Conservation (phyloP, 2,888 invertebrate species). For the Dichetophora obliterata region DNA sequence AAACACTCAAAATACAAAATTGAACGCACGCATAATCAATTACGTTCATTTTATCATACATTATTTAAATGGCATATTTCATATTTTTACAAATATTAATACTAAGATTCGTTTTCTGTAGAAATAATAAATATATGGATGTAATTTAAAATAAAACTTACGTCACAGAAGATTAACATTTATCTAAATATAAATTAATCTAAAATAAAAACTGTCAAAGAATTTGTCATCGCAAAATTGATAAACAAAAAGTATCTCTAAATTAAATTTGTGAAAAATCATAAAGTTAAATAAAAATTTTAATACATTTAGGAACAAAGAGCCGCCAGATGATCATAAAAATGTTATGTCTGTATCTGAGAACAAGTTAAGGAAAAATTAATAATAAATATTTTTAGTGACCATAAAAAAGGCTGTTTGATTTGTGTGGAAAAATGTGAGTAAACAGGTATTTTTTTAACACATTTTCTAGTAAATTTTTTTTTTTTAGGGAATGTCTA, state of each 20-base stretch:
- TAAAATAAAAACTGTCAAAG: background rate
- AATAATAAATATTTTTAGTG: slow-evolving; percentile 25
- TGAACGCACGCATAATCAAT: background rate
- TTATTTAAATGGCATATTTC: slow-evolving; percentile 1
- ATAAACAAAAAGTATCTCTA: background rate
- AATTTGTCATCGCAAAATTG: background rate
- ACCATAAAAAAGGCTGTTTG: background rate
- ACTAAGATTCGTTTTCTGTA: slow-evolving; percentile 21
- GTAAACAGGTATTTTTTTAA: too few relatives aligned
- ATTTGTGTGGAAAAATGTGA: background rate
- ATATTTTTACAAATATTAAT: background rate
- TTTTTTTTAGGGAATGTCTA: too few relatives aligned
- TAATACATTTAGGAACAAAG: slow-evolving; percentile 22
- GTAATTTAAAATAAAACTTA: slow-evolving; percentile 15
- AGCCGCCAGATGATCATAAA: background rate
- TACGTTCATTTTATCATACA: background rate
- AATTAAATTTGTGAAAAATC: background rate
- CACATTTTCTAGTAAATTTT: too few relatives aligned
- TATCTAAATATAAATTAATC: background rate
- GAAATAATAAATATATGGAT: slow-evolving; percentile 9
- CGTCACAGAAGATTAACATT: background rate
- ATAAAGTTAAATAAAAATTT: slow-evolving; percentile 15
- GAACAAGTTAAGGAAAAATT: slow-evolving; percentile 8
- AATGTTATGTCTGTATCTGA: background rate
- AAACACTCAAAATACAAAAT: background rate